Evolutionary conservation across 2,797 vertebrate species (phyloP), one percentile per base, ranked within the genome.

Genomic region (Crax fasciolata): DNA sequence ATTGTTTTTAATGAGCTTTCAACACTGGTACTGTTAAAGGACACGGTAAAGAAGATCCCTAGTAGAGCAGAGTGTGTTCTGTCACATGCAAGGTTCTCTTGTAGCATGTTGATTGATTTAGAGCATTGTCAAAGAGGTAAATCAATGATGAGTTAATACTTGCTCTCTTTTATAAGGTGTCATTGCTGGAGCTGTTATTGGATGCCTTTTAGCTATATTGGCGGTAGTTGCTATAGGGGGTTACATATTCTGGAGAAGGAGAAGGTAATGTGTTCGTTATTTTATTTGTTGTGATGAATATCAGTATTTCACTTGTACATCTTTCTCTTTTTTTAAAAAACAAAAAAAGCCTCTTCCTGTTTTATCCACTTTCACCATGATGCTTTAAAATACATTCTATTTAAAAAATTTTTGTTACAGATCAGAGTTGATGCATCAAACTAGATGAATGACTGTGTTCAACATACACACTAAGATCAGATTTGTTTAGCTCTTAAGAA

Each of bases 231-330:
- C 95, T 41, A 24, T 97, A 44, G 96, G 93, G 25, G 95, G 93
- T 10, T 98, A 98, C 93, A 95, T 98, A 89, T 97, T 98, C 96
- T 98, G 98, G 98, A 97, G 91, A 61, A 98, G 94, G 92, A 98
- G 97, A 97, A 98, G 98, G 98, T 98, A 97, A 97, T 9, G 8
- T 2, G 25, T 70, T 87, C 58, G 4, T 70, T 58, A 20, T 28
- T 86, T 25, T 18, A 10, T 38, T 62, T 25, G 6, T 65, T 82
- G 24, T 77, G 44, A 70, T 70, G 52, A 91, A 27, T 43, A 39
- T 11, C 17, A 41, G 11, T 23, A 17, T 77, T 89, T 57, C 19
- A 23, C 23, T 70, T 81, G 1, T 7, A 10, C 57, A 39, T 63
- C 12, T 70, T 75, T 63, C 13, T 21, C 25, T 11, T 85, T 43